Evolutionary conservation across 2,888 invertebrate genomes (phyloP), one percentile per base, ranked within the genome.

Genomic region (Chrysomela aeneicollis): DNA sequence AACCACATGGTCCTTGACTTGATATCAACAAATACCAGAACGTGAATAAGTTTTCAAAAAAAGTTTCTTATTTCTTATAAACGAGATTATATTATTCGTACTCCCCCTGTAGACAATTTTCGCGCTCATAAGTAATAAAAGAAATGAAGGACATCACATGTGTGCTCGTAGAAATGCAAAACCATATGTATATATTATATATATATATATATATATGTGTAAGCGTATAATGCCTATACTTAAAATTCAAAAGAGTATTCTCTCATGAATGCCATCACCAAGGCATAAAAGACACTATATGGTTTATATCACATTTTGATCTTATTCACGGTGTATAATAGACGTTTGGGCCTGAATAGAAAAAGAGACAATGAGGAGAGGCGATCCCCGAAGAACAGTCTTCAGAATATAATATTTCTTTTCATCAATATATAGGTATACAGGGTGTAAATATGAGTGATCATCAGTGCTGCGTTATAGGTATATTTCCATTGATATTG

Each of bases 131-230:
- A 26, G 58, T 50, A 63, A 63, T 57, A 62, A 60, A 53, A 35
- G 59, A 65, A 26, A 30, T 26, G 50, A 61, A 64, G 64, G 59
- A 57, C 63, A 63, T 57, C 66, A 69, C 64, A 66, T 69, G 69
- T 67, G 63, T 37, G 62, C 57, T 59, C 59, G 49, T 59, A 59
- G 64, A 67, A 72, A 71, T 70, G 70, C 69, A 66, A 71, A 72
- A 72, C 70, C 72, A 69, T 69, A 69, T 68, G 73, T 63, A 65
- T 51, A 63, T 42, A 42, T n/a, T 42, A 42, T n/a, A 42, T 42
- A 15, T 35, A 10, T 35, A 10, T 35, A 10, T 35, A 8, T 26
- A 26, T 35, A 12, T 35, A 15, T 42, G 42, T 42, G 42, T 15
- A 42, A 42, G n/a, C 66, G 32, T 60, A 63, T 59, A 59, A 63